Evolutionary conservation across 2,888 invertebrate species (phyloP), one percentile per base, ranked within the genome.

Genomic region (Itoplectis maculator): DNA sequence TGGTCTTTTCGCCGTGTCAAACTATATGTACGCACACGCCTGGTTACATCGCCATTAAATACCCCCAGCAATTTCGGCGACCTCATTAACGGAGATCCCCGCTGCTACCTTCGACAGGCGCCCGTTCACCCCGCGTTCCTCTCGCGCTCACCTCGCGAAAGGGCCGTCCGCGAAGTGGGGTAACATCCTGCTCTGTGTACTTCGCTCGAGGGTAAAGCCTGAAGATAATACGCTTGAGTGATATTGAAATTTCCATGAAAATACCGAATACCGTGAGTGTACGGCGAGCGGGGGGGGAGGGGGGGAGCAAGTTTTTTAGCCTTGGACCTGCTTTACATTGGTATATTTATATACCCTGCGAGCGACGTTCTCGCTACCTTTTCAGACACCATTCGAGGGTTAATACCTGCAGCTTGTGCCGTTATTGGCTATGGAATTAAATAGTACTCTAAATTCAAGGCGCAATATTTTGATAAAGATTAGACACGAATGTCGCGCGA

Each of bases 181-280:
- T 11, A 1, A 5, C 29, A 3, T 1, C 8, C 11, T 5, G 8
- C 63, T 65, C 40, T 66, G 56, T 29, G 23, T 47, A 45, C 68
- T 11, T 15, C 35, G 59, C 49, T 11, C 37, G 54, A 40, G 5
- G 29, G 5, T 3, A 29, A 59, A 56, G 23, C 73, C 20, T 59
- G 51, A 56, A 23, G 23, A 20, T 29, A 66, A 47, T 40, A 49
- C 40, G 66, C 59, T 68, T 73, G 61, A 51, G 49, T 40, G 51
- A 77, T 69, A 77, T 77, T 70, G 77, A 69, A 63, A 51, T 70
- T 56, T 70, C n/a, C 29, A 20, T 23, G 54, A 70, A 56, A 70
- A 70, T 56, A 40, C 20, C 0, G 45, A 70, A 20, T 18, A 45
- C 9, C 40, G 5, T 5, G 29, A 29, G n/a, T n/a, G n/a, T n/a